Evolutionary conservation across 2,797 vertebrate genomes (phyloP).

Genomic region (Bryconaethiops microstoma): DNA sequence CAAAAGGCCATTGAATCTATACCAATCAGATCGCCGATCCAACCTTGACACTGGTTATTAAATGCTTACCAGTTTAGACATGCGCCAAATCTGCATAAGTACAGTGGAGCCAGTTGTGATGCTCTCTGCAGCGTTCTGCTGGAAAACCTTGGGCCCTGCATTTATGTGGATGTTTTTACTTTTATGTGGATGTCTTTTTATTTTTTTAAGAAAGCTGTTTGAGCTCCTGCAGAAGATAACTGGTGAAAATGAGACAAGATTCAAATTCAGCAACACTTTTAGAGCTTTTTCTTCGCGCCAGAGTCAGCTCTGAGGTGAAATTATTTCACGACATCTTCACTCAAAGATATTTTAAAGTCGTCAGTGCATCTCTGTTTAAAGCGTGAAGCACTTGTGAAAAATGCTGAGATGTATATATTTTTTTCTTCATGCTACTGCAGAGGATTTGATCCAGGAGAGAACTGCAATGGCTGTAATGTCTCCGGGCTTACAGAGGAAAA

Average conservation of each 20-base stretch:
- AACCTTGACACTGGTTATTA: too few relatives aligned
- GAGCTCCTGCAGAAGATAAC: background rate
- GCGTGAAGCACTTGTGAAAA: slow-evolving; percentile 1
- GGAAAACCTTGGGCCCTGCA: too few relatives aligned
- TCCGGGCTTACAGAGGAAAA: background rate
- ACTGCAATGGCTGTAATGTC: background rate
- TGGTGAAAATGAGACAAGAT: slow-evolving; percentile 1
- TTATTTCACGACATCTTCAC: background rate
- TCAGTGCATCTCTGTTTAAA: background rate
- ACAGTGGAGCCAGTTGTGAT: too few relatives aligned
- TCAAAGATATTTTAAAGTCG: background rate
- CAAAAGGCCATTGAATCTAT: too few relatives aligned
- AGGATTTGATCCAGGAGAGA: background rate
- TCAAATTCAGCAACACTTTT: background rate
- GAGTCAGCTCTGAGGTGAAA: background rate
- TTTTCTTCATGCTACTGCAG: too few relatives aligned
- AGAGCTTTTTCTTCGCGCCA: background rate
- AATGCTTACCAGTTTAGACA: too few relatives aligned
- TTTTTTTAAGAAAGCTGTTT: background rate
- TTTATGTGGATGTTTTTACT: too few relatives aligned
- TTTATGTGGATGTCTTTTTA: too few relatives aligned
- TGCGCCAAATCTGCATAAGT: too few relatives aligned
- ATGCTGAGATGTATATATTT: background rate
- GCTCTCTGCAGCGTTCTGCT: background rate
- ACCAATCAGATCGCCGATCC: too few relatives aligned